Evolutionary conservation across 2,113 vertebrate species (phyloP), one percentile per base, ranked within the genome.

Genomic region (Silurus asotus): DNA sequence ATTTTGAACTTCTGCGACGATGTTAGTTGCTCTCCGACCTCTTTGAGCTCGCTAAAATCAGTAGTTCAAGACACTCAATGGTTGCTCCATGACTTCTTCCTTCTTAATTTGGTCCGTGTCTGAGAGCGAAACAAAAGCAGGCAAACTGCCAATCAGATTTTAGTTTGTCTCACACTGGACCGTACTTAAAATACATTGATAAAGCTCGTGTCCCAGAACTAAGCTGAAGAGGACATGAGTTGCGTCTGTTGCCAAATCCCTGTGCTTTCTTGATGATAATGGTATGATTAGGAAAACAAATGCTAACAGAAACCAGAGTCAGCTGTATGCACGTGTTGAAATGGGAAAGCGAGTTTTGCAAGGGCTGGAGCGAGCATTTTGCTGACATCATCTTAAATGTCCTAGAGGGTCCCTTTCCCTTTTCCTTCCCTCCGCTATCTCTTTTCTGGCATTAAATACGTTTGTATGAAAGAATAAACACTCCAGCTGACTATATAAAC

Each of bases 291-390:
- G 70, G 67, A 87, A 82, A 65, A 83, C 59, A 83, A 85, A 83
- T 56, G 65, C 77, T 89, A 87, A 80, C 64, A 84, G 85, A 87
- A 88, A 79, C 65, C 77, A 90, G 81, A 83, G 59, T 79, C 85
- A 77, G 61, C 84, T 62, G 81, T 80, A 48, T 45, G 82, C 64
- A 58, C n/a, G 37, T 49, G 62, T 81, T 62, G 49, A 88, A 58
- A 81, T 76, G 67, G 4, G 45, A 72, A 11, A 55, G 45, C 37
- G 8, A 72, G 37, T 59, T 72, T 51, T 56, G 69, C 45, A 85
- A 75, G 49, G 82, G 70, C 72, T 49, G 23, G 37, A 48, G 9
- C 78, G 85, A 76, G 48, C 56, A 28, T 87, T 83, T 87, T 74
- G 83, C 79, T 87, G 82, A 81, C 79, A 74, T 83, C 75, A 86